Conservation (phyloP, 2,888 invertebrate genomes). For the Macaria liturata region DNA sequence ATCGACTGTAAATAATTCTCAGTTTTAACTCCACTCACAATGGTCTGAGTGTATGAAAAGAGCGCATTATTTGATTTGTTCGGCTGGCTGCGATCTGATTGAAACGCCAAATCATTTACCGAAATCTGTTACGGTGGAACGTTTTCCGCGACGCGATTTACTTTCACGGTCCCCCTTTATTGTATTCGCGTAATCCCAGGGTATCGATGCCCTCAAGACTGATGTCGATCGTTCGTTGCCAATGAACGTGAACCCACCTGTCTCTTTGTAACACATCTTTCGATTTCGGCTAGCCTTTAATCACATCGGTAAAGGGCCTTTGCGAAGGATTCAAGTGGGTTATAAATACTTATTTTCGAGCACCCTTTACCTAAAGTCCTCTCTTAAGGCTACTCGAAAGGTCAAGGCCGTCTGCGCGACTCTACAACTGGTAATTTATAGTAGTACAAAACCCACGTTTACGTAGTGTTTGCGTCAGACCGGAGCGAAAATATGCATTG, state of each 20-base stretch:
- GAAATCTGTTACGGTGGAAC: conserved; percentile 40
- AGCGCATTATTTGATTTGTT: conserved; percentile 36
- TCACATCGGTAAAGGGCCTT: conserved; percentile 39
- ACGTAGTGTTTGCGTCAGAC: conserved; percentile 7
- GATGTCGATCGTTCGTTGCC: conserved; percentile 16
- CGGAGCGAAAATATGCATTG: conserved; percentile 12
- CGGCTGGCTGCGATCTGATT: conserved; percentile 45
- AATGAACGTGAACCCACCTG: conserved; percentile 23
- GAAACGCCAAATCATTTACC: conserved; percentile 47
- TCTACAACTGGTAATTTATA: conserved; percentile 8
- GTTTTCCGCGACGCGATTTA: conserved; percentile 45
- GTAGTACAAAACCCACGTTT: background rate
- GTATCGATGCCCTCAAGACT: conserved; percentile 25
- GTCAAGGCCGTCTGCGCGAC: conserved; percentile 18
- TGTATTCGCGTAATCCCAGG: conserved; percentile 37
- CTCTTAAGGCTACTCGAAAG: conserved; percentile 15
- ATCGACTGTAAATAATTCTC: conserved; percentile 32
- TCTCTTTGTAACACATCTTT: conserved; percentile 40
- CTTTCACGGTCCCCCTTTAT: conserved; percentile 41
- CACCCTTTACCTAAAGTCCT: conserved; percentile 29
- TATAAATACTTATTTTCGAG: conserved; percentile 35
- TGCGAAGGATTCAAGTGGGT: conserved; percentile 36
- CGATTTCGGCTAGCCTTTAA: conserved; percentile 42
- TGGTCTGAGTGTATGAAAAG: conserved; percentile 37
- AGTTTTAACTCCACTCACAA: conserved; percentile 34